Percentiles rank a stretch among this genome's conserved stretches.
These are phyloP conservation scores for Drosophila bocki DNA, from an alignment of 1,140 invertebrate species.

Conservation along the genomic window DNA sequence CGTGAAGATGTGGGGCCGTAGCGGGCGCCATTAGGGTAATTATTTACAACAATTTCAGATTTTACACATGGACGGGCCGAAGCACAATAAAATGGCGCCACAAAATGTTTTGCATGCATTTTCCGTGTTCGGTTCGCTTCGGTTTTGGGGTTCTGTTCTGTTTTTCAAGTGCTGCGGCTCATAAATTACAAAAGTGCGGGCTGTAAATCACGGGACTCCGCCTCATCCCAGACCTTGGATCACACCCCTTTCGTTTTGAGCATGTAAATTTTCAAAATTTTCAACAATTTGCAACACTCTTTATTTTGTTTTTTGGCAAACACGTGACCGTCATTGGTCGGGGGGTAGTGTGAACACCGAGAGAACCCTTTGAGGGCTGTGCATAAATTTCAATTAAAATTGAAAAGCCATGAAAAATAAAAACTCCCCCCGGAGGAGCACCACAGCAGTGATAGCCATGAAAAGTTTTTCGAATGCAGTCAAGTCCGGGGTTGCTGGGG, in stretches of 20 bases:
- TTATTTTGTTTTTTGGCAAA: conserved; percentile 58
- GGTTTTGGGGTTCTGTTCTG: conserved; percentile 22
- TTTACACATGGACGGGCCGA: conserved; percentile 74
- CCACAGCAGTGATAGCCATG: conserved; percentile 38
- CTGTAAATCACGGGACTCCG: conserved; percentile 66
- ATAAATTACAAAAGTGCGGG: conserved; percentile 73
- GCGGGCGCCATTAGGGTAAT: conserved; percentile 72
- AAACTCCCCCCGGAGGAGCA: conserved; percentile 12
- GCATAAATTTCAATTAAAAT: conserved; percentile 84
- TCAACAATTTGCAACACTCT: conserved; percentile 78
- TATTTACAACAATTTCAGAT: conserved; percentile 83
- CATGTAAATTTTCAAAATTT: conserved; percentile 75
- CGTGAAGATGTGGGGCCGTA: neutral
- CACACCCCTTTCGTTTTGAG: conserved; percentile 48
- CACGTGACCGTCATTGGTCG: conserved; percentile 58
- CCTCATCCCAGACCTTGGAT: conserved; percentile 7
- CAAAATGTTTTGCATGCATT: conserved; percentile 75
- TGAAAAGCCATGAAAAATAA: conserved; percentile 80
- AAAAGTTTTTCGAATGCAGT: conserved; percentile 34
- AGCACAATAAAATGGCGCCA: conserved; percentile 68
- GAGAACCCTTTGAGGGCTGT: conserved; percentile 52
- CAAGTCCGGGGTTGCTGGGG: conserved; percentile 3
- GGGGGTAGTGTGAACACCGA: conserved; percentile 29
- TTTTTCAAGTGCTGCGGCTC: conserved; percentile 50
- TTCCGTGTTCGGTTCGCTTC: conserved; percentile 38